A percentile compares a stretch with the other conserved stretches of the same genome.
These are phyloP conservation scores for Homarus gammarus DNA, from an alignment of 2,888 invertebrate genomes.

Conservation along the genomic window DNA sequence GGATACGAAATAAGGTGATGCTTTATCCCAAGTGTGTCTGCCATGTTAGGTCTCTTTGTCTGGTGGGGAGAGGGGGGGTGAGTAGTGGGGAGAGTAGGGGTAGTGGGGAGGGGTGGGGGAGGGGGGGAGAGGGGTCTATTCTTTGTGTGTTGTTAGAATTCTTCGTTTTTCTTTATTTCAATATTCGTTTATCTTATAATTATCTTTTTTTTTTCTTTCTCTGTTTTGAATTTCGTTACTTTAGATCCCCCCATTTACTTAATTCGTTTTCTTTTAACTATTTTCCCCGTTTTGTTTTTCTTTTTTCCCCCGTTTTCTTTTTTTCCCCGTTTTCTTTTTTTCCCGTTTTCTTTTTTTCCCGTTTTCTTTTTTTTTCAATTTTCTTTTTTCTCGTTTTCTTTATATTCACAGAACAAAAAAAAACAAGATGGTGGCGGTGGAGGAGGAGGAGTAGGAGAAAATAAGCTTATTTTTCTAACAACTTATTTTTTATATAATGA, in stretches of 20 bases:
- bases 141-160: no score
- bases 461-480: no score
- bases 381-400: background rate
- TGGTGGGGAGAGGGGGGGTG: background rate
- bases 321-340: background rate
- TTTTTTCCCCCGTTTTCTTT: background rate
- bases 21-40: conserved; percentile 24
- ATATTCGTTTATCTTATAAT: background rate
- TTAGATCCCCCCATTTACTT: background rate
- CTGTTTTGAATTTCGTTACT: background rate
- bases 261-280: background rate
- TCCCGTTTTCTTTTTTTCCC: background rate
- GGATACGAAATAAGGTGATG: conserved; percentile 61
- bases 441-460: no score
- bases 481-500: no score
- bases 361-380: background rate
- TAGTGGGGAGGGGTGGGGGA: no score
- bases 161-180: background rate
- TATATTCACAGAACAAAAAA: background rate
- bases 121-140: no score
- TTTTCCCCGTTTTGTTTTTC: background rate
- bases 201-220: background rate
- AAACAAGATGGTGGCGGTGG: no score
- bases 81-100: no score
- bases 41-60: background rate